Evolutionary conservation across 2,888 invertebrate genomes (phyloP).

Genomic region (Agrilus mali): DNA sequence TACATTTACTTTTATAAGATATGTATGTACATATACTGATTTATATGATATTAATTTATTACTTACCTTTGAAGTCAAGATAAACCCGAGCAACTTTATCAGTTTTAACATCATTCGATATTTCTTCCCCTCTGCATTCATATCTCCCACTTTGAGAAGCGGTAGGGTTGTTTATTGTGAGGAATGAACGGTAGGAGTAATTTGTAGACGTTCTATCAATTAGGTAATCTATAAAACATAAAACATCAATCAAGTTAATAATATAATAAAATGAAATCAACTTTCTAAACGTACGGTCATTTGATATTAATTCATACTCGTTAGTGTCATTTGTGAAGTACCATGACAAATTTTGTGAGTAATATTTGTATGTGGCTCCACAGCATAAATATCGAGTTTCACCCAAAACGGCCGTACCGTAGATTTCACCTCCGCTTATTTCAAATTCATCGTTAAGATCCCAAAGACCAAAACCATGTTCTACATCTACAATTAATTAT

Average conservation of each 20-base stretch:
- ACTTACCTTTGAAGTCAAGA: conserved; percentile 10
- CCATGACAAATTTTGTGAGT: conserved; percentile 41
- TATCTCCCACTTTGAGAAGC: conserved; percentile 23
- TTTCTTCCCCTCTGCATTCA: conserved; percentile 19
- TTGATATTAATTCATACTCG: neutral
- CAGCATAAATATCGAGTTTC: conserved; percentile 45
- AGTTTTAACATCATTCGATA: neutral
- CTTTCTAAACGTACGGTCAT: conserved; percentile 4
- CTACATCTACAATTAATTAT: conserved; percentile 31
- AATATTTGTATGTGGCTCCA: conserved; percentile 42
- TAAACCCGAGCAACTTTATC: neutral
- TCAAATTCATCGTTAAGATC: conserved; percentile 26
- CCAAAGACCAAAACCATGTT: conserved; percentile 34
- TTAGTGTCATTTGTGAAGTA: conserved; percentile 11
- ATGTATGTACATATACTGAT: too few relatives aligned
- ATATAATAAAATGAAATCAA: neutral
- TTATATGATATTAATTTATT: too few relatives aligned
- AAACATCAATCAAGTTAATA: conserved; percentile 13
- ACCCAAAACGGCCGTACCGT: conserved; percentile 33
- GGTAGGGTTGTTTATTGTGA: conserved; percentile 25
- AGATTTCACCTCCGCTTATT: conserved; percentile 17
- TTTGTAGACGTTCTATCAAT: conserved; percentile 17
- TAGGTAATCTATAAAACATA: conserved; percentile 7
- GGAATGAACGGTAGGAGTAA: conserved; percentile 28
- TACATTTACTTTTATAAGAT: too few relatives aligned